Evolutionary conservation across 1,140 invertebrate species (phyloP), one percentile per base, ranked within the genome.

Genomic region (Papilio machaon): DNA sequence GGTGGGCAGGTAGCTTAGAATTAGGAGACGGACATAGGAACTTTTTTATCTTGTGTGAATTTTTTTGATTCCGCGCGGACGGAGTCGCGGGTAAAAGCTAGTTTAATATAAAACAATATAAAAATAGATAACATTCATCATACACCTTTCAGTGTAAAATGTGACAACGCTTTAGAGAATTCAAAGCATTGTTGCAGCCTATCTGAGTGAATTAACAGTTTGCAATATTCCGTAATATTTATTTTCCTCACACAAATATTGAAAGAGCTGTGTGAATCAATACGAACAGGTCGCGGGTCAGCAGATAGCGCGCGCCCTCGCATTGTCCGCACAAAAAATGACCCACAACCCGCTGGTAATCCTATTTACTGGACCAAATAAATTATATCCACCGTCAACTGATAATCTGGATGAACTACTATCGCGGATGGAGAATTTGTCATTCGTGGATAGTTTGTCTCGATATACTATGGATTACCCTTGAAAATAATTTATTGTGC

Each of bases 341-440:
- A 83, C 78, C 80, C 83, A 86, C 79, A 79, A 64, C 86, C 83
- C 84, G 82, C 84, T 85, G 84, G 78, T 86, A 86, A 88, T 88
- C 87, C 85, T 85, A 88, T 88, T 88, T 86, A 83, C 83, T 81
- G 64, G 38, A 47, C 23, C 81, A 85, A 83, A 88, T 88, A 86
- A 86, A 88, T 88, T 86, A 85, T 83, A 82, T 49, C 80, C 60
- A 58, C 43, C 73, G 80, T 80, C 82, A 80, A 80, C 82, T 76
- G 74, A 76, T 86, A 84, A 86, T 85, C 77, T 80, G 80, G 80
- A 82, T 80, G 83, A 83, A 82, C 80, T 78, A 80, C 74, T 70
- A 35, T 35, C 64, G 52, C 52, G 30, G 58, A 19, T 19, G 17
- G n/a, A 73, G 84, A 52, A 84, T 85, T 85, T 84, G 81, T 82